Evolutionary conservation across 2,797 vertebrate species (phyloP), one percentile per base, ranked within the genome.

Genomic region (Sebastolobus altivelis): DNA sequence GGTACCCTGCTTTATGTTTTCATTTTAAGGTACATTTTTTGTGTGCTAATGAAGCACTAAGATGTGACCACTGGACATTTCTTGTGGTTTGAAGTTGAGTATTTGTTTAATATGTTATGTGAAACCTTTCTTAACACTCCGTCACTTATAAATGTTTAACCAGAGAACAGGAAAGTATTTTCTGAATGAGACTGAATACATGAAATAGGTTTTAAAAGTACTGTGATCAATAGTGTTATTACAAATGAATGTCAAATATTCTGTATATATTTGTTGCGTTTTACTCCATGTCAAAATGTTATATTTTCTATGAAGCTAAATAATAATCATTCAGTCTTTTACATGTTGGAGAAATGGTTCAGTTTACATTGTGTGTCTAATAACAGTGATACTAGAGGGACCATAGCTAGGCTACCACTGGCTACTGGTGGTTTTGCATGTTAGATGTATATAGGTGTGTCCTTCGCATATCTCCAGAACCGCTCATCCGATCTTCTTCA

Each of bases 181-280:
- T 54, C 43, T 78, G 58, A 67, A 31, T 52, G 40, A 79, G 35
- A 67, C 37, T 22, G 7, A 77, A 69, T 43, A 38, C 8, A 10
- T 54, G 14, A 62, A 59, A 60, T 11, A 29, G 3, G 73, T 46
- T 70, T 62, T 9, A 37, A 69, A 37, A 12, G 40, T 31, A 33
- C 4, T 5, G 10, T 75, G 81, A 84, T 85, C 70, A 72, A 49
- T 54, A 38, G 52, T 81, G 11, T 81, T 81, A 27, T 29, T 61
- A 59, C 31, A 76, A 43, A 75, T 84, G 2, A 65, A 74, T 69
- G 65, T 70, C 35, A 2, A 62, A 55, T n/a, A 55, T 55, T 4
- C 38, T 87, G 71, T 85, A 55, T 49, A 74, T 70, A 79, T 87
- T 38, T 77, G 58, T 20, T 66, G 54, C 4, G 29, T 65, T 61